A percentile compares a stretch with the other conserved stretches of the same genome.
These are phyloP conservation scores for Microvelia longipes DNA, from an alignment of 1,140 invertebrate genomes.

Conservation along the genomic window DNA sequence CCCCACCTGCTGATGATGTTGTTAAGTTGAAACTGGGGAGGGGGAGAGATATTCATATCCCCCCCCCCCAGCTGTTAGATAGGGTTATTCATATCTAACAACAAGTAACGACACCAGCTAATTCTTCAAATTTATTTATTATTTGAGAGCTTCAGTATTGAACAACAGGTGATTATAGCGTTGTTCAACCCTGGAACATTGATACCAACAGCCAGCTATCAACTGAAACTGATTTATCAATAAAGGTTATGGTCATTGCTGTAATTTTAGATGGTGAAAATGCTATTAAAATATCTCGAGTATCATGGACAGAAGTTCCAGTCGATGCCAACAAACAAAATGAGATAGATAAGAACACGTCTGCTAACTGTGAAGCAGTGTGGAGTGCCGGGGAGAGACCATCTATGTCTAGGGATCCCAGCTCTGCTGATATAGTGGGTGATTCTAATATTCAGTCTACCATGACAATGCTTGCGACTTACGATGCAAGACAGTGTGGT, in stretches of 20 bases:
- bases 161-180: no score
- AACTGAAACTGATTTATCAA: not conserved
- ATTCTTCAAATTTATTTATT: no score
- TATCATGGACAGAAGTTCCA: not conserved
- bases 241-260: not conserved
- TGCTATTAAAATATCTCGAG: not conserved
- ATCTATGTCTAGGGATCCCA: conserved; percentile 35
- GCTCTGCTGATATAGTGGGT: conserved; percentile 42
- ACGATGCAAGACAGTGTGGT: conserved; percentile 42
- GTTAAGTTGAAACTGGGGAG: no score
- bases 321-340: no score
- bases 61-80: no score
- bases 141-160: no score
- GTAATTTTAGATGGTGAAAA: not conserved
- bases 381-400: conserved; percentile 6
- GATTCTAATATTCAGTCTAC: conserved; percentile 35
- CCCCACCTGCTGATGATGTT: not conserved
- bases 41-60: no score
- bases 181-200: no score
- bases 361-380: not conserved
- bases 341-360: not conserved
- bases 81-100: no score
- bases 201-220: no score
- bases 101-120: no score
- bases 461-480: conserved; percentile 34